Percentiles rank a stretch among this genome's conserved stretches.
Evolutionary conservation across 2,797 vertebrate genomes (phyloP).

Genomic region (Gallinago nigripennis): DNA sequence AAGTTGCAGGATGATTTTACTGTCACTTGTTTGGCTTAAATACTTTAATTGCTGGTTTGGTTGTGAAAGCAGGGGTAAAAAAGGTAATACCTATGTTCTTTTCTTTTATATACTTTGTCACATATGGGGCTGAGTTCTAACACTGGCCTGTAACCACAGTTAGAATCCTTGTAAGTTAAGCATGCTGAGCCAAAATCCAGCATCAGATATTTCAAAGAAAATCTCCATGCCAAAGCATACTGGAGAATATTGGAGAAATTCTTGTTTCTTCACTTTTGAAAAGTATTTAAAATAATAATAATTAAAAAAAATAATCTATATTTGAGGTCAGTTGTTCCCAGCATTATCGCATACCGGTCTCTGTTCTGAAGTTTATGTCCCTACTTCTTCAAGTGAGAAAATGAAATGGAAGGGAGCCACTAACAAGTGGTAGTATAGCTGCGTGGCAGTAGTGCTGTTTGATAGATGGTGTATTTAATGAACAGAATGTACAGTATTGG

Average conservation of each 20-base stretch:
- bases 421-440: not conserved
- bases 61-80: not conserved
- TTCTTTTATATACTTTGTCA: not conserved
- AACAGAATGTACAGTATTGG: not conserved
- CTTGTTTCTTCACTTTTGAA: not conserved
- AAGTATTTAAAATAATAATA: not conserved
- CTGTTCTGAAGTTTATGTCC: not conserved
- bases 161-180: not conserved
- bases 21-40: not conserved
- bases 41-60: not conserved
- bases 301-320: not conserved
- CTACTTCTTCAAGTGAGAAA: not conserved
- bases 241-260: not conserved
- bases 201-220: not conserved
- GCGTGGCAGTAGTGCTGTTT: not conserved
- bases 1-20: not conserved
- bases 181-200: not conserved
- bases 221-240: not conserved
- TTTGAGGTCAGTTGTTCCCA: not conserved
- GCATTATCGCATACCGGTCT: not conserved
- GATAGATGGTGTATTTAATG: not conserved
- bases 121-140: not conserved
- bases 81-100: not conserved
- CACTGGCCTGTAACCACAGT: not conserved
- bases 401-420: not conserved